These are phyloP conservation scores for Porites evermanni DNA, from an alignment of 92 coral and sea anemone species.

Conservation along the genomic window DNA sequence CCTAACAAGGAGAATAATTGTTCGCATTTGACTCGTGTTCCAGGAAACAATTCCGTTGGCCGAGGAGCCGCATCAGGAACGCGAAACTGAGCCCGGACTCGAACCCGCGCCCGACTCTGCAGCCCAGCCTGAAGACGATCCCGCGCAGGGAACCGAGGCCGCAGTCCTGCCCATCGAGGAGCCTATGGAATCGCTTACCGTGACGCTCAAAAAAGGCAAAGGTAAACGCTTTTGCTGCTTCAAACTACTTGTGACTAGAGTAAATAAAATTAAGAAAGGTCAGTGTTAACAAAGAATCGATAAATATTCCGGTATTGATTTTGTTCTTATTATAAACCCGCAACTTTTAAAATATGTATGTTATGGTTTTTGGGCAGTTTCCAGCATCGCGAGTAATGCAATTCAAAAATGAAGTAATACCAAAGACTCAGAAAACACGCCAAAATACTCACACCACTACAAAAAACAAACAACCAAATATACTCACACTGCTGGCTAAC, in stretches of 20 bases:
- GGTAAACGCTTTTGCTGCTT: background rate
- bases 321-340: background rate
- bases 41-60: conserved; percentile 48
- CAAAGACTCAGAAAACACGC: too few relatives aligned
- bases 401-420: too few relatives aligned
- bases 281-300: background rate
- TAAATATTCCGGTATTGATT: too few relatives aligned
- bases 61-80: conserved; percentile 18
- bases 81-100: conserved; percentile 2
- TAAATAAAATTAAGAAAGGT: background rate
- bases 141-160: background rate
- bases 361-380: background rate
- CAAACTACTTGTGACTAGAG: too few relatives aligned
- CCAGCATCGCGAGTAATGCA: too few relatives aligned
- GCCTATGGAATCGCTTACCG: conserved; percentile 40
- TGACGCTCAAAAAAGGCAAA: conserved; percentile 28
- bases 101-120: background rate
- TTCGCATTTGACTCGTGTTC: background rate
- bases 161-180: conserved; percentile 6
- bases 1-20: background rate
- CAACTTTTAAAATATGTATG: background rate
- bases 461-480: too few relatives aligned
- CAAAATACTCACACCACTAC: too few relatives aligned
- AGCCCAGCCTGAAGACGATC: background rate
- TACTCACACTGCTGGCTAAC: too few relatives aligned